Conservation (phyloP, 2,888 invertebrate genomes). For the Tinea pellionella region DNA sequence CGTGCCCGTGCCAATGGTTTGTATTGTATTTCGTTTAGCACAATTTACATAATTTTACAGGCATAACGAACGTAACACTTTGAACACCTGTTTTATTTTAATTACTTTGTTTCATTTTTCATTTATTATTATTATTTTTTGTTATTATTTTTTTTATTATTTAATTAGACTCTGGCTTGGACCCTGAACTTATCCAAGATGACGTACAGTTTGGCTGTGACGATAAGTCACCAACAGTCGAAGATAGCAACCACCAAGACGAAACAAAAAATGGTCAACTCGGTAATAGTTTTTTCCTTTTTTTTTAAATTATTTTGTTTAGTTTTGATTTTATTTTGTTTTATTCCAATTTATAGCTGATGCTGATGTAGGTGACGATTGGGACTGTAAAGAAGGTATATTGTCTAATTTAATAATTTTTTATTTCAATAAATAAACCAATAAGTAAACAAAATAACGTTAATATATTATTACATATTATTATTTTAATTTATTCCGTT, state of each 20-base stretch:
- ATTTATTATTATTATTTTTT: slow-evolving; percentile 18
- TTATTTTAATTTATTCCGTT: neutral
- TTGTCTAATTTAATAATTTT: slow-evolving; percentile 12
- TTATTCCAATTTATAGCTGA: slow-evolving; percentile 42
- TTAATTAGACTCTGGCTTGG: slow-evolving; percentile 72
- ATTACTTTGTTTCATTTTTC: slow-evolving; percentile 17
- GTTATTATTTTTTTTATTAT: slow-evolving; percentile 22
- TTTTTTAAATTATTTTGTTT: slow-evolving; percentile 20
- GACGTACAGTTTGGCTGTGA: slow-evolving; percentile 54
- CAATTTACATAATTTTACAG: neutral
- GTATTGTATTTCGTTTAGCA: slow-evolving; percentile 25
- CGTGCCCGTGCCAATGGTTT: slow-evolving; percentile 89
- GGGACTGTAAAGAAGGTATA: slow-evolving; percentile 53
- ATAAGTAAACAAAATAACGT: too few species aligned
- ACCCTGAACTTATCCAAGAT: slow-evolving; percentile 73
- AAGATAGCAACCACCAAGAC: slow-evolving; percentile 57
- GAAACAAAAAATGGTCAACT: slow-evolving; percentile 64
- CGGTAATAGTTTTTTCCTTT: slow-evolving; percentile 49
- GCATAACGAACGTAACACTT: slow-evolving; percentile 8
- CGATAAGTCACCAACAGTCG: slow-evolving; percentile 53
- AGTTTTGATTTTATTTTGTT: slow-evolving; percentile 22
- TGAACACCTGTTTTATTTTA: neutral
- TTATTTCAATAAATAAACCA: slow-evolving; percentile 12
- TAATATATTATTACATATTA: neutral
- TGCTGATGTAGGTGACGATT: slow-evolving; percentile 54